Percentiles rank a stretch among this genome's conserved stretches.
phyloP scores from a whole-genome alignment of 2,888 invertebrate species.

The Sylvicola cinctus region DNA sequence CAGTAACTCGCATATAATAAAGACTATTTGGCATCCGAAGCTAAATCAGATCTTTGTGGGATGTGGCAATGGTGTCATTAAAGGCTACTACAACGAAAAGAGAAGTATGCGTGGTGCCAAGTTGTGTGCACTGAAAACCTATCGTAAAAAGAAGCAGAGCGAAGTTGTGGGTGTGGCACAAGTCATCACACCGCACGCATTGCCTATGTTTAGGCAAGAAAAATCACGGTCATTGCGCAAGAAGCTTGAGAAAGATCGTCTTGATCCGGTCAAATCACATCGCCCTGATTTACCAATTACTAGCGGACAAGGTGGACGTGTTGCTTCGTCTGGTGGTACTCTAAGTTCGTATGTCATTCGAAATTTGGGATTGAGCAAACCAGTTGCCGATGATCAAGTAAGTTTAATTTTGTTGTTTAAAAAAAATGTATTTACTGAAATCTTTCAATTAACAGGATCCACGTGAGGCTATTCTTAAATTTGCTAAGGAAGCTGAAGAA shows the following conservation, averaged over 20 bases:
- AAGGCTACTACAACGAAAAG: constrained; percentile 77
- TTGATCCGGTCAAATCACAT: constrained; percentile 67
- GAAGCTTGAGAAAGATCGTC: constrained; percentile 74
- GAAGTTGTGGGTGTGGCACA: constrained; percentile 81
- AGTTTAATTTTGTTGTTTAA: too few species aligned
- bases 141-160: constrained; percentile 56
- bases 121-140: constrained; percentile 64
- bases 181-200: constrained; percentile 88
- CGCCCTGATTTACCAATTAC: constrained; percentile 74
- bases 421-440: neutral
- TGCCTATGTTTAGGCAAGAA: constrained; percentile 88
- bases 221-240: constrained; percentile 73
- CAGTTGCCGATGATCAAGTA: constrained; percentile 76
- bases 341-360: constrained; percentile 91
- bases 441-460: constrained; percentile 45
- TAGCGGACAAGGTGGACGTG: constrained; percentile 78
- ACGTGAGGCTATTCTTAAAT: constrained; percentile 82
- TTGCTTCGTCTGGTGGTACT: constrained; percentile 88
- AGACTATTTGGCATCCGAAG: constrained; percentile 89
- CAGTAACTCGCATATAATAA: constrained; percentile 63
- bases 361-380: constrained; percentile 80
- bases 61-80: constrained; percentile 74
- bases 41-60: constrained; percentile 92
- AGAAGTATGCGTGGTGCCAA: constrained; percentile 79
- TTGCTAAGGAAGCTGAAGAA: constrained; percentile 85